phyloP scores from a whole-genome alignment of 1,140 invertebrate species.

The Mercenaria mercenaria region DNA sequence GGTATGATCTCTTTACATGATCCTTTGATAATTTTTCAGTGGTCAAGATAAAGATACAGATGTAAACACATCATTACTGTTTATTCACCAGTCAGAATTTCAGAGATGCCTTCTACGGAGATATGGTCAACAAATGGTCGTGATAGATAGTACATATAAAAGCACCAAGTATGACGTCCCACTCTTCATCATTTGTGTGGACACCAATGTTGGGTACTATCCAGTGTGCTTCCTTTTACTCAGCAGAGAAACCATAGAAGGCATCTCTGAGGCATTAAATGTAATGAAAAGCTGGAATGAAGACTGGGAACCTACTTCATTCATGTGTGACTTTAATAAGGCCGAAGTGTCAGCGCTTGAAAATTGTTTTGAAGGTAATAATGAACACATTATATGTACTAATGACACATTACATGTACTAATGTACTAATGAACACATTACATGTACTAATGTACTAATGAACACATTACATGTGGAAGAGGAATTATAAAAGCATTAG shows the following conservation, averaged over 20 bases:
- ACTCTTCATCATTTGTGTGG: background rate
- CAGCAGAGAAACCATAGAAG: background rate
- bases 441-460: too few species aligned
- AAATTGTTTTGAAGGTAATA: slow-evolving; percentile 3
- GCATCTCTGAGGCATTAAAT: background rate
- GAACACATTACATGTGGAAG: too few species aligned
- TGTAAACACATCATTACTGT: background rate
- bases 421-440: too few species aligned
- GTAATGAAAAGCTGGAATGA: background rate
- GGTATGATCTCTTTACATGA: too few species aligned
- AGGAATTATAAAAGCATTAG: too few species aligned
- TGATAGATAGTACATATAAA: background rate
- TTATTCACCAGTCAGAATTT: slow-evolving; percentile 16
- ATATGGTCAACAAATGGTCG: slow-evolving; percentile 2
- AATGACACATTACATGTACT: too few species aligned
- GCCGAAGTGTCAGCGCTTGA: slow-evolving; percentile 29
- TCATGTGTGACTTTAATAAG: slow-evolving; percentile 17
- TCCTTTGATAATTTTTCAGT: background rate
- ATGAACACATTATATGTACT: too few species aligned
- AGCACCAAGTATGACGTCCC: background rate
- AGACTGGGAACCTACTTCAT: slow-evolving; percentile 4
- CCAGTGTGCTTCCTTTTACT: background rate
- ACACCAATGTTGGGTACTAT: background rate
- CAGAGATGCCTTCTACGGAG: background rate
- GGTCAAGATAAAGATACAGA: background rate